These are phyloP conservation scores for Trichonephila clavipes DNA, from an alignment of 1,140 invertebrate genomes.

Conservation along the genomic window DNA sequence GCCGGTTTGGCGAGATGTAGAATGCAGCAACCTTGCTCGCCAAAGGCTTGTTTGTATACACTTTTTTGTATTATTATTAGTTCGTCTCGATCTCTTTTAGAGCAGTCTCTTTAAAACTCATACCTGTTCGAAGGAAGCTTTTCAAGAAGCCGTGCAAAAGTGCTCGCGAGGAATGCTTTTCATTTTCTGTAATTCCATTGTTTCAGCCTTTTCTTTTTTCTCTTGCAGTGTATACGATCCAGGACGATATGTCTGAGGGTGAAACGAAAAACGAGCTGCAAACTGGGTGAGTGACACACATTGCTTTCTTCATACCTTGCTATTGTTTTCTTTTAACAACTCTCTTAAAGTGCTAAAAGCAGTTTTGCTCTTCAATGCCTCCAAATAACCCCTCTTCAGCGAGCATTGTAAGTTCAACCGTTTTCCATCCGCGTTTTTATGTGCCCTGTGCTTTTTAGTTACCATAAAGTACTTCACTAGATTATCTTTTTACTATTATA, in stretches of 20 bases:
- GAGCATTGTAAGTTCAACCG: background rate
- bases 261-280: slow-evolving; percentile 90
- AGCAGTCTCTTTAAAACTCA: slow-evolving; percentile 5
- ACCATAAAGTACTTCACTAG: too few species aligned
- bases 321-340: slow-evolving; percentile 10
- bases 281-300: slow-evolving; percentile 88
- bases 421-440: too few species aligned
- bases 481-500: too few species aligned
- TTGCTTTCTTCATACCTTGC: slow-evolving; percentile 60
- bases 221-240: slow-evolving; percentile 94
- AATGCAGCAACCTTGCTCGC: slow-evolving; percentile 64
- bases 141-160: slow-evolving; percentile 54
- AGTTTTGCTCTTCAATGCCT: background rate
- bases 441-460: too few species aligned
- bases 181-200: slow-evolving; percentile 70
- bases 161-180: slow-evolving; percentile 35
- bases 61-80: slow-evolving; percentile 37
- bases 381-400: background rate
- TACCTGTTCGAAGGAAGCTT: slow-evolving; percentile 19
- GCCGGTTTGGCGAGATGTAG: slow-evolving; percentile 68
- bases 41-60: slow-evolving; percentile 57
- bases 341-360: background rate
- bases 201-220: slow-evolving; percentile 71
- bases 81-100: slow-evolving; percentile 34
- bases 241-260: slow-evolving; percentile 95